Conservation (phyloP, 2,797 vertebrate genomes). For the Antrozous pallidus region DNA sequence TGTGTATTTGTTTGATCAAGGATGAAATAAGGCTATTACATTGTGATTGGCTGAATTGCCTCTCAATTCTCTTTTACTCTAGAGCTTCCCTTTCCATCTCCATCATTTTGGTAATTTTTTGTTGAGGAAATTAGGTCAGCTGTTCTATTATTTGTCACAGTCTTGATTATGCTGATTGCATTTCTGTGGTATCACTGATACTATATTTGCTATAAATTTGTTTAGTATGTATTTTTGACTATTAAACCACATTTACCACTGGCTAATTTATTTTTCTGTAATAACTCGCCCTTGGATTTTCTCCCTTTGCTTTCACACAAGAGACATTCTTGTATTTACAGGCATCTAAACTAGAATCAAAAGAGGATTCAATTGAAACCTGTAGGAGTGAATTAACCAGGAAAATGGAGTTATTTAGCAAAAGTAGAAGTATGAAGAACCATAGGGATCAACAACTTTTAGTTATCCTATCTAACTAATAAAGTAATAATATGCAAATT, state of each 20-base stretch:
- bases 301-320: not conserved
- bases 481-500: too few species aligned
- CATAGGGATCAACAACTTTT: not conserved
- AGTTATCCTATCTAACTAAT: not conserved
- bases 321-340: not conserved
- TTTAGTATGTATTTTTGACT: constrained; percentile 33
- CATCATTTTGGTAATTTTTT: not conserved
- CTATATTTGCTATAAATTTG: not conserved
- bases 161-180: not conserved
- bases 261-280: constrained; percentile 11
- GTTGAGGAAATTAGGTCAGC: not conserved
- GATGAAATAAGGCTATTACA: constrained; percentile 29
- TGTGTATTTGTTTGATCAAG: not conserved
- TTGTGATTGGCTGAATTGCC: not conserved
- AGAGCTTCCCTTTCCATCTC: not conserved
- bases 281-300: not conserved
- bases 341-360: constrained; percentile 12
- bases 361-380: not conserved
- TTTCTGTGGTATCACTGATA: not conserved
- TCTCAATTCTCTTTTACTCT: constrained; percentile 12
- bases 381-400: not conserved
- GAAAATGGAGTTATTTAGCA: constrained; percentile 25
- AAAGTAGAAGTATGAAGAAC: not conserved
- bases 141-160: not conserved
- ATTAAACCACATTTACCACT: not conserved